These are phyloP conservation scores for Oasisia sp. DNA, from an alignment of 2,888 invertebrate genomes.

Conservation along the genomic window DNA sequence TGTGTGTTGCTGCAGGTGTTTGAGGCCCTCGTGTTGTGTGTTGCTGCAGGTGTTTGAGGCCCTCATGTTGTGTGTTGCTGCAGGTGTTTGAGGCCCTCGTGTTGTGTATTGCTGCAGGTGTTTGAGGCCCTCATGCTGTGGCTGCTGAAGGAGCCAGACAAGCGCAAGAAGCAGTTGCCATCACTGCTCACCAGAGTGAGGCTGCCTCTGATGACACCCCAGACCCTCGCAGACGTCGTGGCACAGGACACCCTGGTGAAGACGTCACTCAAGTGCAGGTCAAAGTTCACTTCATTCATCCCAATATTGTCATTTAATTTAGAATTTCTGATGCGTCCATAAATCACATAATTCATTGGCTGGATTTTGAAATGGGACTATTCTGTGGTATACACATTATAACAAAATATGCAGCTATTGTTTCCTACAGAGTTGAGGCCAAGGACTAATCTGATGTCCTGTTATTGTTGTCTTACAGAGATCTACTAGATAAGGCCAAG, in stretches of 20 bases:
- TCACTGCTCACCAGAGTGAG: slow-evolving; percentile 80
- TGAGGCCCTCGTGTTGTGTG: too few relatives aligned
- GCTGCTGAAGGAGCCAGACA: slow-evolving; percentile 77
- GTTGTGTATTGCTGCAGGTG: slow-evolving; percentile 67
- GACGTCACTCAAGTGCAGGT: slow-evolving; percentile 82
- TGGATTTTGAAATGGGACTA: not conserved
- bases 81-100: too few relatives aligned
- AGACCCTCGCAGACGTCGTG: slow-evolving; percentile 83
- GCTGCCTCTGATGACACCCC: slow-evolving; percentile 82
- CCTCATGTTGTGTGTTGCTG: too few relatives aligned
- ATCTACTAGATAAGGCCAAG: too few relatives aligned
- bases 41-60: too few relatives aligned
- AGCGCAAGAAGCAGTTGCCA: slow-evolving; percentile 73
- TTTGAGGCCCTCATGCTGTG: slow-evolving; percentile 86
- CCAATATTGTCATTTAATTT: not conserved
- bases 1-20: too few relatives aligned
- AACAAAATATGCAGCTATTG: too few relatives aligned
- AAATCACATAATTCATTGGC: not conserved
- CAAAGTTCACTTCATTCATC: slow-evolving; percentile 26
- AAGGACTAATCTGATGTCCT: too few relatives aligned
- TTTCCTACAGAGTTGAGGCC: too few relatives aligned
- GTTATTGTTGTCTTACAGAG: too few relatives aligned
- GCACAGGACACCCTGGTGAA: slow-evolving; percentile 82
- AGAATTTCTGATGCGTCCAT: not conserved
- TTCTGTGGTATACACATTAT: not conserved